Evolutionary conservation across 2,888 invertebrate genomes (phyloP), one percentile per base, ranked within the genome.

Genomic region (Pseudoips prasinana): DNA sequence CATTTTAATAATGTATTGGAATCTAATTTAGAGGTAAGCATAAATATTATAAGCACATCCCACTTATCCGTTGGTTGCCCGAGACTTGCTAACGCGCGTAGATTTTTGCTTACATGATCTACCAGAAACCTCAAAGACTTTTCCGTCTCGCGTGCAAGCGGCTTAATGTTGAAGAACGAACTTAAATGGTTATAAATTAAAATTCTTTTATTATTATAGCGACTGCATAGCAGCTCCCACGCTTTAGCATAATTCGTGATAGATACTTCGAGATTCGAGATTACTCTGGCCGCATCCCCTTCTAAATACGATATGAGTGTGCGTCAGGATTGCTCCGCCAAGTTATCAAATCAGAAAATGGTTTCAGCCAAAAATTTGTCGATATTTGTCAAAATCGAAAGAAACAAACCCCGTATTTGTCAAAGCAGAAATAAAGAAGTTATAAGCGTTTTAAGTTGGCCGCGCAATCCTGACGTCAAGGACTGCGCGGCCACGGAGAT

Each of bases 71-170:
- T 46, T 1, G 46, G 50, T 24, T 48, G 47, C 2, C 42, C 43
- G 14, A 54, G 11, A 8, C 41, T 52, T 1, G 41, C 4, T 6
- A 57, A 14, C 1, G 55, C 52, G 5, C 51, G 46, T 22, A 53
- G 39, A 10, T 57, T 48, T 26, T 57, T 57, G 1, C 46, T 49
- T 0, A 47, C 41, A 19, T 48, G 48, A 25, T 48, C 46, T 2
- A 50, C 39, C 23, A 48, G 20, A 25, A 40, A 46, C 20, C 46
- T 22, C 7, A 53, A 32, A 0, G 46, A 43, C 4, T 10, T 29
- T 22, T 54, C 47, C 0, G 53, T 32, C 10, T 50, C 45, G 4
- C 37, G 39, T 9, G 27, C 2, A 8, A 45, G n/a, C n/a, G 14
- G 29, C 7, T 46, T 14, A 2, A 54, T 25, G 14, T 33, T 42